These are phyloP conservation scores for Holothuria leucospilota DNA, from an alignment of 53 echinoderm and acorn worm genomes.

Conservation along the genomic window DNA sequence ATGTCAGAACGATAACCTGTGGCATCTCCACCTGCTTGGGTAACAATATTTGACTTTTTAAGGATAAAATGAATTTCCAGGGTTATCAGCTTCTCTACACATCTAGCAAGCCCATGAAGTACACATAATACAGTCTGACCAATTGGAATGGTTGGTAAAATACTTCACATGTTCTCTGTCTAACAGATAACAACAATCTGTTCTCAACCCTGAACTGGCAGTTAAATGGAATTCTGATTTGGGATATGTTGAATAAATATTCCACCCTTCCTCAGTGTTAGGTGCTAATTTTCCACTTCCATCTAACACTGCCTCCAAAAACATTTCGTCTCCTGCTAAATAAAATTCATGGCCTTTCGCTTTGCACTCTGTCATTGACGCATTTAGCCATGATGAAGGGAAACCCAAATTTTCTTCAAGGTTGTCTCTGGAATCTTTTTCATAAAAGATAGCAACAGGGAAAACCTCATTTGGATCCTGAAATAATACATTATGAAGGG, in stretches of 20 bases:
- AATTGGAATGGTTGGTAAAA: conserved; percentile 45
- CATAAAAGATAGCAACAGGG: conserved; percentile 73
- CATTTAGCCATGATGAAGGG: neutral
- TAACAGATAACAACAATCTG: no score
- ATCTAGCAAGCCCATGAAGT: conserved; percentile 42
- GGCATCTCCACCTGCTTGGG: no score
- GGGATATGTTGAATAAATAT: neutral
- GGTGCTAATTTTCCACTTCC: conserved; percentile 62
- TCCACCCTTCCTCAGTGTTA: conserved; percentile 21
- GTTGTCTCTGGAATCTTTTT: conserved; percentile 77
- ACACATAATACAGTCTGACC: conserved; percentile 51
- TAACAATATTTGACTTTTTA: conserved; percentile 5
- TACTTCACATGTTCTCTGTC: no score
- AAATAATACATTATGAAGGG: no score
- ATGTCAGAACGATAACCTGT: no score
- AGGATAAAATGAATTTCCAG: conserved; percentile 62
- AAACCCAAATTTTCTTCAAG: neutral
- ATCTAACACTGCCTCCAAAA: conserved; percentile 18
- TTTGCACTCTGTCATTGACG: neutral
- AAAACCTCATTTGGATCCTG: conserved; percentile 9
- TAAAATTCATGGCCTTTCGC: conserved; percentile 25
- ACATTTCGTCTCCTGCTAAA: neutral
- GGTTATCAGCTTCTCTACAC: conserved; percentile 67
- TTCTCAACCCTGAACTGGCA: neutral
- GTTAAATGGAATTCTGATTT: neutral